Conservation (phyloP, 2,888 invertebrate genomes). For the Sminthurides aquaticus region DNA sequence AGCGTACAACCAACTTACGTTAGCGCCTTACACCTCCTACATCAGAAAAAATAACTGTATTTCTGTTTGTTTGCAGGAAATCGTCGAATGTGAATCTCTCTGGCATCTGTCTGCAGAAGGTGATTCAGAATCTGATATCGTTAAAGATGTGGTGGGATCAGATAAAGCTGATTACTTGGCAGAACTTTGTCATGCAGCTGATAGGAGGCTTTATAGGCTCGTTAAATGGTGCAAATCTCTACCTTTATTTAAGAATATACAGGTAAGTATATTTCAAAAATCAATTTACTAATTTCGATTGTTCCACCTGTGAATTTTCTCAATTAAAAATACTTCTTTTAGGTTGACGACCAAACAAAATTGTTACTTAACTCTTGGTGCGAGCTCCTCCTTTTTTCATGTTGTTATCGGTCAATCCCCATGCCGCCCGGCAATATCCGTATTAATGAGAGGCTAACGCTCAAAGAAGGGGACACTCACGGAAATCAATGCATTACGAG, state of each 20-base stretch:
- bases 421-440: slow-evolving; percentile 43
- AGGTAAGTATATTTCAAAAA: slow-evolving; percentile 56
- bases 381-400: slow-evolving; percentile 80
- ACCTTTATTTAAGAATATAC: slow-evolving; percentile 91
- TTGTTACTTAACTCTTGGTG: slow-evolving; percentile 97
- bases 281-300: slow-evolving; percentile 2
- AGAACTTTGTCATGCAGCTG: slow-evolving; percentile 87
- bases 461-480: slow-evolving; percentile 45
- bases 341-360: slow-evolving; percentile 97
- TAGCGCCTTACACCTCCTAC: no score
- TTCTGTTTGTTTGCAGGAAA: slow-evolving; percentile 58
- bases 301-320: neutral
- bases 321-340: no score
- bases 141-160: slow-evolving; percentile 52
- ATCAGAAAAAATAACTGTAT: no score
- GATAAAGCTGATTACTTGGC: slow-evolving; percentile 77
- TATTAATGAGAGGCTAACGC: slow-evolving; percentile 42
- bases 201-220: slow-evolving; percentile 90
- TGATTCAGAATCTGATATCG: slow-evolving; percentile 47
- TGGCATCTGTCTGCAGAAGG: slow-evolving; percentile 90
- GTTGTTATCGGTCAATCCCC: slow-evolving; percentile 70
- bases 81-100: slow-evolving; percentile 90
- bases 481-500: slow-evolving; percentile 68
- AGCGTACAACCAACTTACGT: neutral
- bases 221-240: slow-evolving; percentile 98